A percentile compares a stretch with the other conserved stretches of the same genome.
Evolutionary conservation across 2,888 invertebrate species (phyloP).

Genomic region (Scelioninae gen. 1): DNA sequence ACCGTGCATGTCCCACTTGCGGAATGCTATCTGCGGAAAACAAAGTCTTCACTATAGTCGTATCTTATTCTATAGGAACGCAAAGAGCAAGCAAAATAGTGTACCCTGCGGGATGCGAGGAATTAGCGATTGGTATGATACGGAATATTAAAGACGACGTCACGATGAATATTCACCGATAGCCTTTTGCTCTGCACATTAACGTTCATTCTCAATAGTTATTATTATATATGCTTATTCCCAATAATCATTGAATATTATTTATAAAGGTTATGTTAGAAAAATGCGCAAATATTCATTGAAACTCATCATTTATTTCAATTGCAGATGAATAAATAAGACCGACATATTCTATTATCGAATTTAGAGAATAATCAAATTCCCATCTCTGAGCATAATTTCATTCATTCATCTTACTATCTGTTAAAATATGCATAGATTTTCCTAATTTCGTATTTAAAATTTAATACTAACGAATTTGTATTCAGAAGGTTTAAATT

Average conservation of each 20-base stretch:
- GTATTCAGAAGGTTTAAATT: background rate
- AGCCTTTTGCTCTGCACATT: conserved; percentile 67
- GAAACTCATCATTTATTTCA: too few relatives aligned
- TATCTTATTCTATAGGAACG: conserved; percentile 59
- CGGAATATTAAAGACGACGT: conserved; percentile 76
- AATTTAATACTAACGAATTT: too few relatives aligned
- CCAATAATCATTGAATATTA: conserved; percentile 18
- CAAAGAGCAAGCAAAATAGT: conserved; percentile 63
- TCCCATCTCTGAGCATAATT: too few relatives aligned
- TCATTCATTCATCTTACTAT: too few relatives aligned
- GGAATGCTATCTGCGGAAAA: too few relatives aligned
- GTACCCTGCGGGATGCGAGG: conserved; percentile 75
- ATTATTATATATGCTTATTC: conserved; percentile 32
- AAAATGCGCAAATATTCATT: background rate
- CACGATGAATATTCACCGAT: conserved; percentile 74
- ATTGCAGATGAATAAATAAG: too few relatives aligned
- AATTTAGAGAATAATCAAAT: too few relatives aligned
- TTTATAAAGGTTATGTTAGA: background rate
- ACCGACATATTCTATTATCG: too few relatives aligned
- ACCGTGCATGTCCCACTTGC: too few relatives aligned
- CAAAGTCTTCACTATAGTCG: too few relatives aligned
- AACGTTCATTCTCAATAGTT: conserved; percentile 58
- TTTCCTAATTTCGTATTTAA: too few relatives aligned
- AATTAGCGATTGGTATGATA: conserved; percentile 76
- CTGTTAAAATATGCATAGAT: too few relatives aligned